Conservation (phyloP, 2,888 invertebrate genomes). For the Dolichomitus sp. region DNA sequence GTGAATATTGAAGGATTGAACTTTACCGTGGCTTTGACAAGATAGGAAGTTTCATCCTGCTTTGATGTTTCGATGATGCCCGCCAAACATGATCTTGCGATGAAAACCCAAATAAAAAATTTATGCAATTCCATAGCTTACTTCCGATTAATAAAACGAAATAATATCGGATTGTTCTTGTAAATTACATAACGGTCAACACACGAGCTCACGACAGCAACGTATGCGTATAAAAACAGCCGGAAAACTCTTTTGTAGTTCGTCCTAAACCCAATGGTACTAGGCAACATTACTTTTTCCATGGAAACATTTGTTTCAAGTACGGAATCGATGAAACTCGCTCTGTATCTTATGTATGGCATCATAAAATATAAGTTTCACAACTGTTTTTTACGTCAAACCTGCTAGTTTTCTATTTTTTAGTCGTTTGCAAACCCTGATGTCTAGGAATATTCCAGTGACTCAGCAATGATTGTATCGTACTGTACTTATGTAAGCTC, state of each 20-base stretch:
- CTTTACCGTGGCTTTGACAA: not conserved
- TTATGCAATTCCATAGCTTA: not conserved
- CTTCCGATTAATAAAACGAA: not conserved
- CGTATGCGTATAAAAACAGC: not conserved
- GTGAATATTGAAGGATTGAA: not conserved
- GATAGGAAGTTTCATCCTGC: not conserved
- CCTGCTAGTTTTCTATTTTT: not conserved
- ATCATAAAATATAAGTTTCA: not conserved
- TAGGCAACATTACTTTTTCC: not conserved
- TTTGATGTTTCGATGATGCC: not conserved
- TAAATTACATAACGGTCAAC: not conserved
- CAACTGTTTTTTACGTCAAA: not conserved
- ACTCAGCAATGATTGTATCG: not conserved
- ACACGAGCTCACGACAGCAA: not conserved
- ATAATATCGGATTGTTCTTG: not conserved
- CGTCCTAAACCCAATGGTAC: not conserved
- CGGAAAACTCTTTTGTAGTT: not conserved
- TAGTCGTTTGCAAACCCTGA: not conserved
- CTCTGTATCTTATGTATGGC: not conserved
- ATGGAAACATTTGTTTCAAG: not conserved
- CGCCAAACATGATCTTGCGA: not conserved
- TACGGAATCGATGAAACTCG: not conserved
- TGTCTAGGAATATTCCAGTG: not conserved
- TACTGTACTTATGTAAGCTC: not conserved
- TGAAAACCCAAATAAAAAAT: not conserved